Conservation (phyloP, 2,113 vertebrate species). For the Lethenteron camtschaticum region DNA sequence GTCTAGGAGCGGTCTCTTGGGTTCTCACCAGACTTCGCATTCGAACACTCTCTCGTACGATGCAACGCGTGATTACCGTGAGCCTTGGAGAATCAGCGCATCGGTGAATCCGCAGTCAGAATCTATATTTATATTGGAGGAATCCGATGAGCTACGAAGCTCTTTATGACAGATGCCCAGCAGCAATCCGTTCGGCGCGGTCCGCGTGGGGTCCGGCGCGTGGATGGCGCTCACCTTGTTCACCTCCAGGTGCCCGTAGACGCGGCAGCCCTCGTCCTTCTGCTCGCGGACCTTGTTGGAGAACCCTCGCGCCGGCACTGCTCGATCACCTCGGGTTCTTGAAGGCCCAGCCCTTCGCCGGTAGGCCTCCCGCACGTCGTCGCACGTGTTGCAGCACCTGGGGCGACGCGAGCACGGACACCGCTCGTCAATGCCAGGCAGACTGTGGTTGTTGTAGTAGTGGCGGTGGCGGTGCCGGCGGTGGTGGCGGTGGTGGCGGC, state of each 20-base stretch:
- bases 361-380: constrained; percentile 88
- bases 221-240: constrained; percentile 42
- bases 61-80: too few species aligned
- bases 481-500: too few species aligned
- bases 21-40: too few species aligned
- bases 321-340: constrained; percentile 82
- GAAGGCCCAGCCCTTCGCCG: constrained; percentile 87
- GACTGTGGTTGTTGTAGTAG: too few species aligned
- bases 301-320: constrained; percentile 86
- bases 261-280: constrained; percentile 89
- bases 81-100: too few species aligned
- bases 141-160: not conserved
- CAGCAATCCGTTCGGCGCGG: not conserved
- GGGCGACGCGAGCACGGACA: not conserved
- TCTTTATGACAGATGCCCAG: not conserved
- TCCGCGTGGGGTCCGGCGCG: not conserved
- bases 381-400: constrained; percentile 87
- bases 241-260: constrained; percentile 86
- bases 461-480: too few species aligned
- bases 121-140: too few species aligned
- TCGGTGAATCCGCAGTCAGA: too few species aligned
- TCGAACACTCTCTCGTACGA: too few species aligned
- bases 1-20: too few species aligned
- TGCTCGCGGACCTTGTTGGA: constrained; percentile 97
- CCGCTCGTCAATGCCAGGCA: too few species aligned